Base-by-base conservation (phyloP, 2,797 vertebrate genomes). In the Ctenopoma kingsleyae region DNA sequence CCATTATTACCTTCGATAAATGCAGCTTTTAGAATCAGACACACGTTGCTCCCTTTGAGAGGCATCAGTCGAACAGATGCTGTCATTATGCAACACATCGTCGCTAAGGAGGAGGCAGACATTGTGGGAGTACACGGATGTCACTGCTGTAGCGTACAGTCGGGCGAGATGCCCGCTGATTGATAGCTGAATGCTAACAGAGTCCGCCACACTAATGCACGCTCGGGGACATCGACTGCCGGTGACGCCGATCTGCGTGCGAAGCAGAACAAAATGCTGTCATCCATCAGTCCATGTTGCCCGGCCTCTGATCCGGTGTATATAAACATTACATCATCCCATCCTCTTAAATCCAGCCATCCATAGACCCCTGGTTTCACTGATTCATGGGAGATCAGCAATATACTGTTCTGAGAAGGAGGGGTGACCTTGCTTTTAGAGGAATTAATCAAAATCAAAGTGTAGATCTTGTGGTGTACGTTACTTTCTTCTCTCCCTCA, bases 251-350 rank as follows among this genome's bases (percentile, higher is more conserved):
- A 60, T 32, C 79, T 48, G 73, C 30, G 30, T 67, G 75, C 50
- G 50, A 78, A 46, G 54, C 63, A 70, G 75, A 85, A 80, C 81
- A 86, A 87, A 90, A 69, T 35, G 5, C 54, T 71, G 72, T 82
- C 87, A 87, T 90, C 82, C 89, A 90, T 92, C 89, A 92, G 56
- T 87, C 70, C 44, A 38, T 16, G 57, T 81, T 79, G 40, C 52
- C 57, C 6, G 3, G 52, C 69, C 65, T 85, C 77, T 74, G 83
- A 87, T 82, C 70, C 50, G 10, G 47, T 73, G 73, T 73, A 65
- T 80, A 81, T 78, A 79, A 85, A 83, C 43, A 50, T 87, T 85
- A 71, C 81, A 78, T 89, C 83, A 81, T 69, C 51, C 50, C 8
- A 3, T 79, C 78, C 67, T 76, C 69, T 68, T 47, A 27, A 22